These are phyloP conservation scores for Cordylochernes scorpioides DNA, from an alignment of 2,888 invertebrate genomes.

Conservation along the genomic window DNA sequence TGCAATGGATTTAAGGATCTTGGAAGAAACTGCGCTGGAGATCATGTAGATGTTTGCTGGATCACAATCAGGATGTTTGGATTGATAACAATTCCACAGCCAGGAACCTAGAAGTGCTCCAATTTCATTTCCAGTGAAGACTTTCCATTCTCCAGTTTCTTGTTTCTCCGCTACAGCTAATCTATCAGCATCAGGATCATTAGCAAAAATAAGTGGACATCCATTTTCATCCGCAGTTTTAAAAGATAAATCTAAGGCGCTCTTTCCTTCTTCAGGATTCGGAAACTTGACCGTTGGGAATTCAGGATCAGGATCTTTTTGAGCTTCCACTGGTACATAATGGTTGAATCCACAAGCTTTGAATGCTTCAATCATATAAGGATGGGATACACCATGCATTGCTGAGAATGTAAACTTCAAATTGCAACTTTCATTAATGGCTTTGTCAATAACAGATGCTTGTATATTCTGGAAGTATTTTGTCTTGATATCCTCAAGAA, in stretches of 20 bases:
- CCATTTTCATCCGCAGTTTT: conserved; percentile 41
- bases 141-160: conserved; percentile 43
- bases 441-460: conserved; percentile 13
- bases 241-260: conserved; percentile 45
- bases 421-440: conserved; percentile 20
- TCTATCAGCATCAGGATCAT: conserved; percentile 94
- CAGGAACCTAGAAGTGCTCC: conserved; percentile 87
- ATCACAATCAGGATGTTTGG: conserved; percentile 20
- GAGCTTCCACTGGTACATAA: conserved; percentile 26
- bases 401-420: conserved; percentile 64
- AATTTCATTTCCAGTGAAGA: conserved; percentile 82
- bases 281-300: conserved; percentile 92
- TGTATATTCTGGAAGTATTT: conserved; percentile 37
- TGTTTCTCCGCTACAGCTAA: conserved; percentile 66
- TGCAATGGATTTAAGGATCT: conserved; percentile 59
- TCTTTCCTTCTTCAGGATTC: conserved; percentile 85
- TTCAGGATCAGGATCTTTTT: conserved; percentile 73
- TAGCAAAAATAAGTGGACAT: conserved; percentile 56
- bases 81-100: conserved; percentile 36
- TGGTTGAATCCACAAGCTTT: conserved; percentile 36
- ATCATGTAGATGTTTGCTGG: conserved; percentile 45
- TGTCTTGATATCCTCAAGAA: conserved; percentile 35
- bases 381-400: conserved; percentile 88
- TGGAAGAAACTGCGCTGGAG: conserved; percentile 85
- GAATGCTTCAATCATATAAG: conserved; percentile 46